Percentiles rank a stretch among this genome's conserved stretches.
phyloP scores from a whole-genome alignment of 23 tunicate species.

The Styela plicata region DNA sequence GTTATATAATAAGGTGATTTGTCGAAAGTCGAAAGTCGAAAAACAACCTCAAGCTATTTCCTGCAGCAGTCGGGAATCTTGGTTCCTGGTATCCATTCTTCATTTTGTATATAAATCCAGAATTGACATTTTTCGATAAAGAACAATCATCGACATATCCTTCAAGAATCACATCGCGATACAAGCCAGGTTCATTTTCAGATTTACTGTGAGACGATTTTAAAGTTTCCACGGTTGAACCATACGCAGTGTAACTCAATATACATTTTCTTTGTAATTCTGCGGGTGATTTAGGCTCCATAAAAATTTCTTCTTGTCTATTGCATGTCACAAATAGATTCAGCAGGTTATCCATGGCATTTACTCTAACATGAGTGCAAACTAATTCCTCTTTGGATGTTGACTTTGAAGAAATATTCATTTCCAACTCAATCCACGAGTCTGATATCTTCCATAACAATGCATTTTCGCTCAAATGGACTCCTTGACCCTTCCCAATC shows the following conservation, averaged over 20 bases:
- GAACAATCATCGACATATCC: conserved; percentile 7
- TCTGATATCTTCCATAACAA: conserved; percentile 16
- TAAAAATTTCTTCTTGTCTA: conserved; percentile 11
- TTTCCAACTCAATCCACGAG: conserved; percentile 28
- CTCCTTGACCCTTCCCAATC: conserved; percentile 30
- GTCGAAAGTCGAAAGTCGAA: not conserved
- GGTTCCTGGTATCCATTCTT: conserved; percentile 20
- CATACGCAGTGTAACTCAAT: no score
- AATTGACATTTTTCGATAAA: not conserved
- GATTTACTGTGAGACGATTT: no score
- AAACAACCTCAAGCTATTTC: conserved; percentile 14
- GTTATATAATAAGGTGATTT: no score
- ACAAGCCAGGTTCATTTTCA: no score
- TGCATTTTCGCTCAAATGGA: conserved; percentile 22
- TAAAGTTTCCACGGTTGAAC: no score
- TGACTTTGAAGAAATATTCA: conserved; percentile 5
- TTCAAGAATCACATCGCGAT: no score
- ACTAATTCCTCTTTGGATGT: not conserved
- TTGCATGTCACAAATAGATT: conserved; percentile 27
- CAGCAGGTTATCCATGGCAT: conserved; percentile 6
- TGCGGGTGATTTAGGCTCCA: no score
- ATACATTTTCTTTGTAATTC: no score
- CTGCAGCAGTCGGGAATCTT: conserved; percentile 1
- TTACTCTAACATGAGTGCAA: conserved; percentile 17
- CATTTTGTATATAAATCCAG: conserved; percentile 16